A percentile compares a stretch with the other conserved stretches of the same genome.
These are phyloP conservation scores for Allacma fusca DNA, from an alignment of 2,888 invertebrate genomes.

Conservation along the genomic window DNA sequence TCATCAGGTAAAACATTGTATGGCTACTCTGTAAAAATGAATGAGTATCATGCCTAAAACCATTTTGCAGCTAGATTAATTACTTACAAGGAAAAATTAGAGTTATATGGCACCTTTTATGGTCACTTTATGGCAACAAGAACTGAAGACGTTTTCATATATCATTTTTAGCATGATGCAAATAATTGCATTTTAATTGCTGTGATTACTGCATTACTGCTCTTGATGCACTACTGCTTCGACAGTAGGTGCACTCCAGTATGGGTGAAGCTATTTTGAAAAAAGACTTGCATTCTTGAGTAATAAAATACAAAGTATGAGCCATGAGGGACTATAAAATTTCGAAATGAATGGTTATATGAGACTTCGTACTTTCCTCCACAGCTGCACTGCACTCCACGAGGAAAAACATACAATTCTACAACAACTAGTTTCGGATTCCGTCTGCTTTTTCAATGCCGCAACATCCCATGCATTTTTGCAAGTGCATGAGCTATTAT, in stretches of 20 bases:
- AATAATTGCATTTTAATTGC: slow-evolving; percentile 23
- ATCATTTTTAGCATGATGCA: background rate
- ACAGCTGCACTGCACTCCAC: background rate
- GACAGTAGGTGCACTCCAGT: background rate
- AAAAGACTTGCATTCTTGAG: background rate
- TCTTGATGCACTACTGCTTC: background rate
- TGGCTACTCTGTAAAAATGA: background rate
- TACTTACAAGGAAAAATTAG: slow-evolving; percentile 13
- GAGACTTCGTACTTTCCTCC: background rate
- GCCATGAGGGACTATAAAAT: slow-evolving; percentile 26
- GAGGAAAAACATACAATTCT: too few relatives aligned
- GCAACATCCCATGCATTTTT: too few relatives aligned
- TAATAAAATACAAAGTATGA: slow-evolving; percentile 22
- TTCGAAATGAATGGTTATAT: slow-evolving; percentile 19
- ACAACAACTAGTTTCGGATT: too few relatives aligned
- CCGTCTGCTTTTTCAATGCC: too few relatives aligned
- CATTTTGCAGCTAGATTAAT: slow-evolving; percentile 11
- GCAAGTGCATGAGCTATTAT: too few relatives aligned
- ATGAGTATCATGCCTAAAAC: background rate
- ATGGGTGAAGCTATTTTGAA: background rate
- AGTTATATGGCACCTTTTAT: slow-evolving; percentile 1
- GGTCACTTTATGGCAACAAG: background rate
- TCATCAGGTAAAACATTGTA: background rate
- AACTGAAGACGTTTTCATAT: slow-evolving; percentile 3
- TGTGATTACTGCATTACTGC: background rate